Base-by-base conservation (phyloP, 2,888 invertebrate species). In the Rugalucina vietnamica region DNA sequence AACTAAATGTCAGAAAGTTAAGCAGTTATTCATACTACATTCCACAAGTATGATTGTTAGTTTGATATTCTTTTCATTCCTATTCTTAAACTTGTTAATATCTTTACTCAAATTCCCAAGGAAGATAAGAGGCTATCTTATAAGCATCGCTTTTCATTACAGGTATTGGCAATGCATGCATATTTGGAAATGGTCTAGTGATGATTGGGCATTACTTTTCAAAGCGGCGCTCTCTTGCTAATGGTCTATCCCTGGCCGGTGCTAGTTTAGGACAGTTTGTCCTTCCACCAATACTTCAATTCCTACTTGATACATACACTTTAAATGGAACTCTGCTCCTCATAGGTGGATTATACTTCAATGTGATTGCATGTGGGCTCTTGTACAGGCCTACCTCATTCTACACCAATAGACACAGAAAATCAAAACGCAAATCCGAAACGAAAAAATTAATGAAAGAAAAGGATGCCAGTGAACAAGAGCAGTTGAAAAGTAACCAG, bases 201-300 rank as follows among this genome's bases (percentile, higher is more conserved):
- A 92, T 92, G 83, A 50, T 93, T 8, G 92, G 92, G 1, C 83
- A 89, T 36, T 93, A 93, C 81, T 93, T 93, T 83, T 75, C 84
- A n/a, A 91, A 89, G 69, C 82, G 88, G 2, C 88, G 92, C 8
- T 86, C 92, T 32, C 34, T 93, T 21, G 93, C 93, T 21, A 93
- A 91, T 79, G 93, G 92, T 8, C 34, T 93, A 49, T 89, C 91
- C 12, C 76, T 93, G 75, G 81, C 91, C 12, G 93, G 93, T 4
- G 89, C 92, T n/a, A 92, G 92, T 84, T 86, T 93, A n/a, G 93
- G 93, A 8, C 91, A 91, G 86, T 93, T 93, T 88, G 90, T 84
- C 12, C 24, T 93, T 34, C 93, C 93, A 12, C 92, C 92, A 0
- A 60, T 93, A n/a, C 85, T 93, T 12, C 91, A 92, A 75, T 88